Evolutionary conservation across 2,113 vertebrate species (phyloP), one percentile per base, ranked within the genome.

Genomic region (Symphodus melops): DNA sequence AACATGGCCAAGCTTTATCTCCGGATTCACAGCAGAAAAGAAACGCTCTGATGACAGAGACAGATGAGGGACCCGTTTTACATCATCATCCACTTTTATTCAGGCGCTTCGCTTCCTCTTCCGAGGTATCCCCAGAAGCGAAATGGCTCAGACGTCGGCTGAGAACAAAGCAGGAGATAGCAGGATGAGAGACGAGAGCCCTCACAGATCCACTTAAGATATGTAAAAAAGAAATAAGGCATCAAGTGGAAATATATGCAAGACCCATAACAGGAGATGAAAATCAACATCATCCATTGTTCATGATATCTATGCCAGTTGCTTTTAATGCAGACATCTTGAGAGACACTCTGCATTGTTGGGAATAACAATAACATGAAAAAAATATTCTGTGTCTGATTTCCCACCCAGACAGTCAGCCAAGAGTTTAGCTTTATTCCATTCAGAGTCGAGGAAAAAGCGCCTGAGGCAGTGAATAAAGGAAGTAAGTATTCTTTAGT

Each of bases 181-280:
- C 23, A 0, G 4, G 2, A 33, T 21, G 39, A 61, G 54, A 52
- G 55, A 21, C 0, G 13, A 77, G 51, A 54, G 72, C 71, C 62
- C 82, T 61, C 71, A 58, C 48, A 73, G 71, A 83, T 89, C 70
- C 60, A 85, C 59, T 73, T 80, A 59, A 77, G 79, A 82, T 75
- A 77, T 69, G 71, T 66, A 77, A 67, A 83, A 33, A 33, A 28
- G 5, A 28, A 78, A 10, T 72, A 81, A 55, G 46, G 46, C 70
- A 70, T 79, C 52, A 73, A 61, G 81, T 16, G 0, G 52, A 23
- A 42, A 69, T 53, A 51, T 41, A 53, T 64, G 65, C 52, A 67
- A 66, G 17, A 54, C 72, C 57, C 59, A 42, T 33, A 64, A 55
- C 23, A 53, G 42, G 49, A 61, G 49, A 88, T 88, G 49, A 71